These are phyloP conservation scores for Aleiodes testaceus DNA, from an alignment of 2,888 invertebrate genomes.

Conservation along the genomic window DNA sequence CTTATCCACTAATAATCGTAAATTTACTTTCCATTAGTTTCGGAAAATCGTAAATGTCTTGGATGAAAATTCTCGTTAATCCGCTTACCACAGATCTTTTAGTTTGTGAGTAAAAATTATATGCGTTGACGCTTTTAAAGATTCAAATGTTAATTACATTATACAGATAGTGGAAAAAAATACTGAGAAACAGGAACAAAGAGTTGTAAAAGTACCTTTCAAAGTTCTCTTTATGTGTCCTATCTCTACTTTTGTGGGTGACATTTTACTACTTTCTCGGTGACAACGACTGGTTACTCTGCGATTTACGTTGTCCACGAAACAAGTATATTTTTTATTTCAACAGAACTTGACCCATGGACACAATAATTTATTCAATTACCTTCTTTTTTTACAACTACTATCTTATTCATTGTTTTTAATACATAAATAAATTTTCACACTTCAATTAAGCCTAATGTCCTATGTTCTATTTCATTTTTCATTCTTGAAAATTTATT, in stretches of 20 bases:
- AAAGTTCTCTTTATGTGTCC: slow-evolving; percentile 44
- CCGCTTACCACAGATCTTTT: background rate
- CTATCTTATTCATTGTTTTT: background rate
- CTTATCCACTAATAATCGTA: slow-evolving; percentile 40
- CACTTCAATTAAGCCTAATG: background rate
- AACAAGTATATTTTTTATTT: background rate
- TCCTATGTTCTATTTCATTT: background rate
- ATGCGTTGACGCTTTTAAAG: background rate
- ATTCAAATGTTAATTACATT: slow-evolving; percentile 36
- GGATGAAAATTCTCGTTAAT: background rate
- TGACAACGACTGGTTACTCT: slow-evolving; percentile 12
- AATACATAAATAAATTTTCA: slow-evolving; percentile 9
- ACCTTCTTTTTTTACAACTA: background rate
- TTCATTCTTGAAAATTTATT: background rate
- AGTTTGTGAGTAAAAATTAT: background rate
- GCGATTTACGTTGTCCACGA: background rate
- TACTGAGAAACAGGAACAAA: slow-evolving; percentile 32
- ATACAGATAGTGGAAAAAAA: background rate
- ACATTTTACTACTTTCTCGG: slow-evolving; percentile 40
- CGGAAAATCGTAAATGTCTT: slow-evolving; percentile 37
- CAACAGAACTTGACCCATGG: background rate
- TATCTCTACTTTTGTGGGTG: slow-evolving; percentile 27
- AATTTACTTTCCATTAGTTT: slow-evolving; percentile 43
- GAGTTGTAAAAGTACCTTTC: slow-evolving; percentile 41
- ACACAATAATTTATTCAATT: background rate